phyloP scores from a whole-genome alignment of 2,888 invertebrate species.

The Subacronicta megacephala region DNA sequence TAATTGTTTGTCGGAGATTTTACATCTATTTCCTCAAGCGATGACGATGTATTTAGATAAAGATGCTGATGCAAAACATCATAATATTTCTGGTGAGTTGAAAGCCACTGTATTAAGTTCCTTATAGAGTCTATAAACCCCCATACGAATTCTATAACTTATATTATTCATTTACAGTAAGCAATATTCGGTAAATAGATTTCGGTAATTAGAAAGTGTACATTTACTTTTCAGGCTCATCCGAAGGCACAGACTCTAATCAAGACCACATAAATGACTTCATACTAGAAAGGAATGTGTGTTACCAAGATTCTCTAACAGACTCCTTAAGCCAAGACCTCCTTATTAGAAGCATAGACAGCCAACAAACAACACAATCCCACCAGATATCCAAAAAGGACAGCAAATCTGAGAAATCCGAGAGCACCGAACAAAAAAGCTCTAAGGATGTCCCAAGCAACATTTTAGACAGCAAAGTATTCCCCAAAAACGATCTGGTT shows the following conservation, averaged over 20 bases:
- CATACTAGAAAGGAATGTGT: conserved; percentile 84
- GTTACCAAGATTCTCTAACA: conserved; percentile 86
- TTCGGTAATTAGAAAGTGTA: too few relatives aligned
- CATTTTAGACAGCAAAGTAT: conserved; percentile 78
- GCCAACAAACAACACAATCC: conserved; percentile 65
- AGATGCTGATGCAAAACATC: conserved; percentile 82
- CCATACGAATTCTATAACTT: too few relatives aligned
- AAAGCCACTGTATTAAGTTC: too few relatives aligned
- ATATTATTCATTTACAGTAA: too few relatives aligned
- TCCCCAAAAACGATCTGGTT: conserved; percentile 69
- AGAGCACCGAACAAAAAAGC: conserved; percentile 80
- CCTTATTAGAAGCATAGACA: conserved; percentile 78
- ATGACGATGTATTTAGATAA: conserved; percentile 92
- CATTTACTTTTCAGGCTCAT: conserved; percentile 80
- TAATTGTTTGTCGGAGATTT: conserved; percentile 93
- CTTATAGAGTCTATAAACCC: too few relatives aligned
- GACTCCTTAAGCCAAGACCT: conserved; percentile 84
- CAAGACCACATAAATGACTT: conserved; percentile 85
- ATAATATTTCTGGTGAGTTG: conserved; percentile 80
- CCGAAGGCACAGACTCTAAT: conserved; percentile 81
- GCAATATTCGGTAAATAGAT: too few relatives aligned
- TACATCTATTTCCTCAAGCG: conserved; percentile 93
- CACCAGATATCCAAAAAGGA: conserved; percentile 74
- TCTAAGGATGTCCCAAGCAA: conserved; percentile 80
- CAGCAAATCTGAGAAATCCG: conserved; percentile 79